phyloP scores from a whole-genome alignment of 2,113 vertebrate genomes.

The Pterophyllum scalare region DNA sequence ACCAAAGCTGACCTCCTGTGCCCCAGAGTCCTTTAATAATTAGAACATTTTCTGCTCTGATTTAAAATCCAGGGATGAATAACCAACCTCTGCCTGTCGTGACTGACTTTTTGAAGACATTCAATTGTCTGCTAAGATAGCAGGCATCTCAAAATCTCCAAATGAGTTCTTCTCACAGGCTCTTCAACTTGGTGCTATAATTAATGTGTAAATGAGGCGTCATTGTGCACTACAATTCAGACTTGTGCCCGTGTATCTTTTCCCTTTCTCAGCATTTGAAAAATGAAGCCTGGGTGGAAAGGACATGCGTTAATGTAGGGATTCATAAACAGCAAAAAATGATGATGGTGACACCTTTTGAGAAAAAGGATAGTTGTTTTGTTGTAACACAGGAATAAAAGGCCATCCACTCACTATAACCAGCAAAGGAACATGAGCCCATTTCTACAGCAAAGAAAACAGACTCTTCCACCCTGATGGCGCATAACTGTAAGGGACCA shows the following conservation, averaged over 20 bases:
- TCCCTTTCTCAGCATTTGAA: background rate
- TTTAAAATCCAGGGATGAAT: constrained; percentile 23
- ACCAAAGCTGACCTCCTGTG: background rate
- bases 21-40: constrained; percentile 19
- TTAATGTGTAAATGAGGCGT: background rate
- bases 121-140: background rate
- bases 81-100: background rate
- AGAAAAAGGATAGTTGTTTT: too few species aligned
- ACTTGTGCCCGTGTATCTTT: background rate
- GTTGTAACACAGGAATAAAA: too few species aligned
- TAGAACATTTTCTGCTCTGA: constrained; percentile 14
- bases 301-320: background rate
- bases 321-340: background rate
- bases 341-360: too few species aligned
- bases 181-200: background rate
- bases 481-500: background rate
- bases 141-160: background rate
- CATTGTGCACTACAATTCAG: background rate
- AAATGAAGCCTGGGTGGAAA: background rate
- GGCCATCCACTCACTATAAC: too few species aligned
- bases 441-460: background rate
- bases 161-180: background rate
- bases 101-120: constrained; percentile 9
- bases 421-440: too few species aligned
- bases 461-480: fast-evolving